phyloP scores from a whole-genome alignment of 2,797 vertebrate species.

The Melanotaenia pygmaea region DNA sequence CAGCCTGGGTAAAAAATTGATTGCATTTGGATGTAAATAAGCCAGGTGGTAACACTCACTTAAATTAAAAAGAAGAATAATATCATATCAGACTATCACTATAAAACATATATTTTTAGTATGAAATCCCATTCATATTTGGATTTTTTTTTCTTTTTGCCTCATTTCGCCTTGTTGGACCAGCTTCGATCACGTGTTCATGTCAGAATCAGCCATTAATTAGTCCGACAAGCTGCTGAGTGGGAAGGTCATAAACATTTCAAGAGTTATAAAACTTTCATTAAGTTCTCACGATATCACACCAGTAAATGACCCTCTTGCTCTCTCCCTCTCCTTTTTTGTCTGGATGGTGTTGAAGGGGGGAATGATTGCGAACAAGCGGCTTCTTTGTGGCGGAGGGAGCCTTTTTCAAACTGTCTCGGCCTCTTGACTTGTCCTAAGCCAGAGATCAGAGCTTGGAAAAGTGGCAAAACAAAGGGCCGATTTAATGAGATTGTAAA shows the following conservation, averaged over 20 bases:
- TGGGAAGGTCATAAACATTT: conserved; percentile 89
- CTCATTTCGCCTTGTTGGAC: not conserved
- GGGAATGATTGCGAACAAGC: conserved; percentile 82
- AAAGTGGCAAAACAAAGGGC: conserved; percentile 87
- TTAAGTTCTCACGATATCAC: conserved; percentile 91
- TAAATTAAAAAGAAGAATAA: not conserved
- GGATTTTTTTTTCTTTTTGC: not conserved
- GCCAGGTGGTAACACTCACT: conserved; percentile 13
- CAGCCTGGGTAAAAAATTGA: conserved; percentile 28
- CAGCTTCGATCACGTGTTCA: conserved; percentile 62
- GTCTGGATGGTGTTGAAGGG: conserved; percentile 70
- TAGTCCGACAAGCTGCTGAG: conserved; percentile 85
- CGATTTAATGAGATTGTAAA: conserved; percentile 89
- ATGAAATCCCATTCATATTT: not conserved
- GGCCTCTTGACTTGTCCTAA: conserved; percentile 88
- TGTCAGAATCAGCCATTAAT: conserved; percentile 77
- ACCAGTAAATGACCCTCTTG: conserved; percentile 82
- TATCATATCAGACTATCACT: not conserved
- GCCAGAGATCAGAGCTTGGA: conserved; percentile 89
- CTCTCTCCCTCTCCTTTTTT: conserved; percentile 70
- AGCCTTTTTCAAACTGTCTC: conserved; percentile 87
- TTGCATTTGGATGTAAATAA: conserved; percentile 32
- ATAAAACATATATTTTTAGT: not conserved
- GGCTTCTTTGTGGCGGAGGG: conserved; percentile 81
- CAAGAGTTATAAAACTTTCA: conserved; percentile 91